Conservation (phyloP, 2,888 invertebrate genomes). For the Branchipolynoe longqiensis region DNA sequence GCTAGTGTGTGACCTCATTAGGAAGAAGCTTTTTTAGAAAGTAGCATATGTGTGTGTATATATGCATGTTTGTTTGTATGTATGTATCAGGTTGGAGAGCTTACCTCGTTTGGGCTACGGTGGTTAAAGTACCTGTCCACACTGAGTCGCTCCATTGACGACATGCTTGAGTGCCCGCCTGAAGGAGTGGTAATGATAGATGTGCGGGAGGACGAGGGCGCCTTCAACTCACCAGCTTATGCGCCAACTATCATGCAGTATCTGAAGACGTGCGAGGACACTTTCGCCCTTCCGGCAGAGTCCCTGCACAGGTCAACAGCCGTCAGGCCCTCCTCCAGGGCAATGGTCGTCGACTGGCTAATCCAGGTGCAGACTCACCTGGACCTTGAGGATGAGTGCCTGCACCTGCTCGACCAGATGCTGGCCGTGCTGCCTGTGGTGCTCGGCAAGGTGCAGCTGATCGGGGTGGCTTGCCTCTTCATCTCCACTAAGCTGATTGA, state of each 20-base stretch:
- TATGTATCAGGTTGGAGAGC: no score
- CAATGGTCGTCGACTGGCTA: background rate
- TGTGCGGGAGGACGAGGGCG: background rate
- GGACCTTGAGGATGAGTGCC: slow-evolving; percentile 66
- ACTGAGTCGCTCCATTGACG: background rate
- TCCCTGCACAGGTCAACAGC: background rate
- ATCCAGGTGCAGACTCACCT: slow-evolving; percentile 6
- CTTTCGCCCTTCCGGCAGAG: background rate
- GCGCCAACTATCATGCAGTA: background rate
- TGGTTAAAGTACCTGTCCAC: background rate
- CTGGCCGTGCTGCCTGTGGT: slow-evolving; percentile 66
- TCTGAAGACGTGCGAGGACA: background rate
- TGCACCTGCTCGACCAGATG: slow-evolving; percentile 74
- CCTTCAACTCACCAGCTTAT: background rate
- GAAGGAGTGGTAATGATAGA: background rate
- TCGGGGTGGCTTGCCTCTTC: slow-evolving; percentile 74
- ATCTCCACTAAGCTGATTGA: slow-evolving; percentile 75
- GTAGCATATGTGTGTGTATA: no score
- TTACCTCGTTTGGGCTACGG: no score
- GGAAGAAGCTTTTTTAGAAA: no score
- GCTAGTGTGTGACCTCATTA: no score
- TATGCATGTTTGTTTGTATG: no score
- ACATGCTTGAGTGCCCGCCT: background rate
- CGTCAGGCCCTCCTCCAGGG: background rate
- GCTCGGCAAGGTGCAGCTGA: slow-evolving; percentile 71